Conservation (phyloP, 2,797 vertebrate species). For the Holocentrus rufus region DNA sequence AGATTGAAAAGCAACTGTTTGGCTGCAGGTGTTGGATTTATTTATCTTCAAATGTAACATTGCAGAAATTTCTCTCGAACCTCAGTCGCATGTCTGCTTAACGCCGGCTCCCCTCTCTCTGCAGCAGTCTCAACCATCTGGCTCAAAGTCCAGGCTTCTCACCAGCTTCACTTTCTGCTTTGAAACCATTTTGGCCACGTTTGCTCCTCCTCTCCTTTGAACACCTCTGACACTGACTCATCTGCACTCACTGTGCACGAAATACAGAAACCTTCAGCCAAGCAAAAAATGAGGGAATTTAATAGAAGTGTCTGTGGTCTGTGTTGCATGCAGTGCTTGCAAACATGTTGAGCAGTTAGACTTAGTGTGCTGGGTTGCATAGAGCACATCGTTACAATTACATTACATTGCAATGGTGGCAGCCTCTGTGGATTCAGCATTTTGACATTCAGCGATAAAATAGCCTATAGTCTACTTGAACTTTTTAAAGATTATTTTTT, state of each 20-base stretch:
- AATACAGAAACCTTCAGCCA: background rate
- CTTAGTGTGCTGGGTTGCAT: too few species aligned
- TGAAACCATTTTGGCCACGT: background rate
- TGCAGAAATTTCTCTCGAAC: background rate
- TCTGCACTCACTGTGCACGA: background rate
- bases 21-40: background rate
- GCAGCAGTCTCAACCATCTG: background rate
- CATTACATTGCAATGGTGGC: too few species aligned
- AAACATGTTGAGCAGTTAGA: too few species aligned
- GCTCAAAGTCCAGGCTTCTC: background rate
- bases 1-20: background rate
- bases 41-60: conserved; percentile 1
- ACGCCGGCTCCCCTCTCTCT: conserved; percentile 31
- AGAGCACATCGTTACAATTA: too few species aligned
- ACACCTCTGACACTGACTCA: background rate
- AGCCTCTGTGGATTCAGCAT: too few species aligned
- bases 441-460: too few species aligned
- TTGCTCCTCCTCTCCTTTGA: conserved; percentile 3
- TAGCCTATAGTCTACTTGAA: too few species aligned
- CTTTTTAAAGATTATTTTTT: too few species aligned
- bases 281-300: background rate
- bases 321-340: too few species aligned
- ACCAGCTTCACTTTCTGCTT: background rate
- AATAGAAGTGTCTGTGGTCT: background rate
- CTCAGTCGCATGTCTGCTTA: background rate